Conservation (phyloP, 1,140 invertebrate genomes). For the Pogonomyrmex californicus region DNA sequence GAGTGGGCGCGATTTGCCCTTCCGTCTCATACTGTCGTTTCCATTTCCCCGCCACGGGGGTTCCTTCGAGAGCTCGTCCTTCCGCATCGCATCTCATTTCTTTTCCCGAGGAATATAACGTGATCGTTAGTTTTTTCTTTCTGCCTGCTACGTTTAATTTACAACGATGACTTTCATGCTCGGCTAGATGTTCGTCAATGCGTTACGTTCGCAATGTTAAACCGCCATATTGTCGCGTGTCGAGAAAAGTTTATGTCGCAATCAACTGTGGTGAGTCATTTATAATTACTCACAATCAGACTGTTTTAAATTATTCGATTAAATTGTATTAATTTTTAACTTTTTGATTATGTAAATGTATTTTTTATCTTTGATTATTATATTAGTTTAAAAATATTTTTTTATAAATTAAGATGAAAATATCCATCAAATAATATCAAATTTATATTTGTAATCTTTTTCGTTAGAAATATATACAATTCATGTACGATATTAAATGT, state of each 20-base stretch:
- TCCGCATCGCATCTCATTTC: slow-evolving; percentile 33
- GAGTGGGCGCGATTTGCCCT: slow-evolving; percentile 24
- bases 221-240: slow-evolving; percentile 41
- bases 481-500: not conserved
- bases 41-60: slow-evolving; percentile 43
- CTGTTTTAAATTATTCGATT: not conserved
- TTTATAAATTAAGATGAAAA: not conserved
- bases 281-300: not conserved
- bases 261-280: not conserved
- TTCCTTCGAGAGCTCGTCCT: slow-evolving; percentile 52
- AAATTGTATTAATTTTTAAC: not conserved
- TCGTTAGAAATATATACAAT: not conserved
- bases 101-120: slow-evolving; percentile 47
- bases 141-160: not conserved
- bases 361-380: slow-evolving; percentile 4
- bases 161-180: slow-evolving; percentile 38
- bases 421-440: not conserved
- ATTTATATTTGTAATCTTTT: not conserved
- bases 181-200: slow-evolving; percentile 44
- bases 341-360: not conserved
- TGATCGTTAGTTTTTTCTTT: slow-evolving; percentile 62
- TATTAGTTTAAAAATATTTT: slow-evolving; percentile 3
- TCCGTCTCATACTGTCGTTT: slow-evolving; percentile 35
- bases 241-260: not conserved
- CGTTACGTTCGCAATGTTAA: slow-evolving; percentile 21